A percentile compares a stretch with the other conserved stretches of the same genome.
These are phyloP conservation scores for Epizoanthus illoricatus DNA, from an alignment of 92 coral and sea anemone genomes.

Conservation along the genomic window DNA sequence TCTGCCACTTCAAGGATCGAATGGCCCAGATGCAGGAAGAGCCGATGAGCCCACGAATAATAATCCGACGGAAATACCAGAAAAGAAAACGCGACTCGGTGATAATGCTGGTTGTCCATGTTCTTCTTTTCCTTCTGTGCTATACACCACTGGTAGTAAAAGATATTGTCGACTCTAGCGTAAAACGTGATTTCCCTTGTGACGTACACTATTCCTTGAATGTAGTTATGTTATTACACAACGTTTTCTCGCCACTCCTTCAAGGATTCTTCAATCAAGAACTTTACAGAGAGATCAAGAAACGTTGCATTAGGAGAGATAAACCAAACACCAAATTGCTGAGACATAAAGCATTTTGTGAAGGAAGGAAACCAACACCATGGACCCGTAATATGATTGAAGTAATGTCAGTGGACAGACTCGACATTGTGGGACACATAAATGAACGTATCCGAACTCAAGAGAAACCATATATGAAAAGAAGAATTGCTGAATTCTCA, in stretches of 20 bases:
- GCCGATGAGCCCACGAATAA: background rate
- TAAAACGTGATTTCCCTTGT: background rate
- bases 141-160: conserved; percentile 3
- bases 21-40: background rate
- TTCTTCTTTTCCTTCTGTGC: background rate
- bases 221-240: background rate
- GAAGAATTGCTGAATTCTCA: background rate
- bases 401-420: background rate
- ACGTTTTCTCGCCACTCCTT: background rate
- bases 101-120: background rate
- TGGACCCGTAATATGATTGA: background rate
- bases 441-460: background rate
- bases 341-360: conserved; percentile 24
- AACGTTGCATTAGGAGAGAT: background rate
- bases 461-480: background rate
- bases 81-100: conserved; percentile 14
- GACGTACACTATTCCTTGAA: conserved; percentile 6
- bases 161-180: background rate
- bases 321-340: background rate
- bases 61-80: background rate
- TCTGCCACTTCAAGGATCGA: conserved; percentile 7
- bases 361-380: background rate
- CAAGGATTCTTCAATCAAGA: conserved; percentile 13
- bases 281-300: conserved; percentile 11
- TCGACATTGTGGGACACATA: background rate